phyloP scores from a whole-genome alignment of 2,113 vertebrate genomes.

The Albula goreensis region DNA sequence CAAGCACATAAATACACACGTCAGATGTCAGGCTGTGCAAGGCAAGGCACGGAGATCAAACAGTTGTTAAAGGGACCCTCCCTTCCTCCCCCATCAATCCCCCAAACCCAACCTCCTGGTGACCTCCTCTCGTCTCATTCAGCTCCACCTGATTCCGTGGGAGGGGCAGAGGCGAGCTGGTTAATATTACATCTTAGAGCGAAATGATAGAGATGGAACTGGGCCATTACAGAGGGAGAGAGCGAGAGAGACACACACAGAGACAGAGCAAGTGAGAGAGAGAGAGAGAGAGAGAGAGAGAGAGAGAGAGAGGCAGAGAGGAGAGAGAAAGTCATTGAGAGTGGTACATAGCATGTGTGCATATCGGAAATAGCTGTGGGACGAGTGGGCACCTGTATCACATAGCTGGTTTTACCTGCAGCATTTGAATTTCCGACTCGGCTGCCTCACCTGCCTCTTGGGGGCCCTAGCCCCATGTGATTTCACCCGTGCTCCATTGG shows the following conservation, averaged over 20 bases:
- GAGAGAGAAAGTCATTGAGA: slow-evolving; percentile 40
- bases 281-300: slow-evolving; percentile 40
- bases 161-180: slow-evolving; percentile 54
- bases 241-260: slow-evolving; percentile 19
- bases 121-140: slow-evolving; percentile 14
- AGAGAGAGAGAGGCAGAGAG: slow-evolving; percentile 26
- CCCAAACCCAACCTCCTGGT: too few species aligned
- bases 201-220: slow-evolving; percentile 38
- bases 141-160: slow-evolving; percentile 58
- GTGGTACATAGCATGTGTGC: neutral
- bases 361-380: neutral
- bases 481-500: neutral
- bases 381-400: neutral
- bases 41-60: neutral
- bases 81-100: slow-evolving; percentile 9
- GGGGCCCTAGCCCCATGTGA: slow-evolving; percentile 2
- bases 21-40: neutral
- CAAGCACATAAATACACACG: neutral
- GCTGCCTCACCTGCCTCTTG: neutral
- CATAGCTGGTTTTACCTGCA: neutral
- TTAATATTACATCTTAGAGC: slow-evolving; percentile 70
- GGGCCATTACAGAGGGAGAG: slow-evolving; percentile 31
- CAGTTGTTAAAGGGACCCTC: neutral
- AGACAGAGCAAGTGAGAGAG: slow-evolving; percentile 30
- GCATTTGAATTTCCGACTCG: neutral